Percentiles rank a stretch among this genome's conserved stretches.
phyloP scores from a whole-genome alignment of 2,888 invertebrate genomes.

The Oscheius sp. region DNA sequence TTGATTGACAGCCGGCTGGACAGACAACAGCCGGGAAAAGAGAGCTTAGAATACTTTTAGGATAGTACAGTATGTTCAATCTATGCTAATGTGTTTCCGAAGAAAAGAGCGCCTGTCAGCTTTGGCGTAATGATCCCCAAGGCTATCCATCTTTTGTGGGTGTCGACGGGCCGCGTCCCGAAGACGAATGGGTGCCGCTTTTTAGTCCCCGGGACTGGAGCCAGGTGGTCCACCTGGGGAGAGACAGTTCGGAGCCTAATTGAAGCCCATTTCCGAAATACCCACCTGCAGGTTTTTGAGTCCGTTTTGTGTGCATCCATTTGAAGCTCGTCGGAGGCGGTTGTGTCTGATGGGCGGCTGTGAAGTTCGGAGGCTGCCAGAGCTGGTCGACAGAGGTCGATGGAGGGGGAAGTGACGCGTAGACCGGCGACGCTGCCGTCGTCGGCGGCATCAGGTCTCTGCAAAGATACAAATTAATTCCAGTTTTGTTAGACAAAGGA shows the following conservation, averaged over 20 bases:
- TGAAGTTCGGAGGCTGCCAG: slow-evolving; percentile 25
- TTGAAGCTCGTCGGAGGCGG: slow-evolving; percentile 59
- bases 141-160: slow-evolving; percentile 31
- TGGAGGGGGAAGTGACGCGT: slow-evolving; percentile 32
- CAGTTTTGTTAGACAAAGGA: no score
- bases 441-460: slow-evolving; percentile 34
- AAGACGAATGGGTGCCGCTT: slow-evolving; percentile 34
- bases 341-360: slow-evolving; percentile 8
- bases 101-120: no score
- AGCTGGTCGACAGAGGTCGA: slow-evolving; percentile 34
- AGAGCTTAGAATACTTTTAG: background rate
- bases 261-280: background rate
- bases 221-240: slow-evolving; percentile 27
- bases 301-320: slow-evolving; percentile 72
- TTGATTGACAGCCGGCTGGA: slow-evolving; percentile 36
- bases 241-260: slow-evolving; percentile 19
- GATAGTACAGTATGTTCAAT: no score
- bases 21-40: slow-evolving; percentile 31
- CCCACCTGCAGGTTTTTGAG: slow-evolving; percentile 64
- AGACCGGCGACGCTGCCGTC: slow-evolving; percentile 32
- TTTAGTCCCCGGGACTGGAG: slow-evolving; percentile 22
- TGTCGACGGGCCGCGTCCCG: slow-evolving; percentile 33
- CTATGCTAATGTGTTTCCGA: no score
- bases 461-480: background rate
- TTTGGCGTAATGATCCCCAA: background rate